phyloP scores from a whole-genome alignment of 2,888 invertebrate genomes.

The Mesorhabditis belari region DNA sequence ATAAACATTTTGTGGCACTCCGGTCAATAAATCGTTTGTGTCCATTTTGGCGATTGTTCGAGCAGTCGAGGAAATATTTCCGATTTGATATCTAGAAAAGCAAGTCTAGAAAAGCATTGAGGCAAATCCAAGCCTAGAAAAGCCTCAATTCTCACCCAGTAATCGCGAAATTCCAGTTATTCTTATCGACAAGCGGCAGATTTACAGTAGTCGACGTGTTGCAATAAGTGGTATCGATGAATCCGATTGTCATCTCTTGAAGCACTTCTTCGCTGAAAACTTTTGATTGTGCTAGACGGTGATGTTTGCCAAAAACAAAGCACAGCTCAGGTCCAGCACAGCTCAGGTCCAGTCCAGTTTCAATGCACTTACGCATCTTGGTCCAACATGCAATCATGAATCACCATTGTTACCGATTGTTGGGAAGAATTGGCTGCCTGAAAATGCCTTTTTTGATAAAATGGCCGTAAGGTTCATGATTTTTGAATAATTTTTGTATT shows the following conservation, averaged over 20 bases:
- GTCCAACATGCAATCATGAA: background rate
- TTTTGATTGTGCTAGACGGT: background rate
- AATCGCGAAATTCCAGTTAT: background rate
- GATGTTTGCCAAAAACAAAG: too few relatives aligned
- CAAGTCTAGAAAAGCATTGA: background rate
- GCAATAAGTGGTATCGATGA: background rate
- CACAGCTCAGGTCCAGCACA: too few relatives aligned
- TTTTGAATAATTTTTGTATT: too few relatives aligned
- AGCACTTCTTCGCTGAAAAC: background rate
- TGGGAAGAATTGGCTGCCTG: background rate
- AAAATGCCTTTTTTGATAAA: too few relatives aligned
- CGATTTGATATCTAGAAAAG: background rate
- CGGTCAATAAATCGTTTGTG: background rate
- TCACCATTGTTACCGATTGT: background rate
- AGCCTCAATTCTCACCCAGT: background rate
- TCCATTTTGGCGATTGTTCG: background rate
- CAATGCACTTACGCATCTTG: background rate
- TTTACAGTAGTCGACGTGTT: background rate
- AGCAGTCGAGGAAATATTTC: background rate
- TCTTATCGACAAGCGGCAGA: background rate
- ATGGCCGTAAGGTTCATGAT: too few relatives aligned
- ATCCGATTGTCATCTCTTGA: background rate
- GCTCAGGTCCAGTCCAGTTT: too few relatives aligned
- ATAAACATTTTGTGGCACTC: background rate
- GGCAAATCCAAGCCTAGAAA: background rate